These are phyloP conservation scores for Trogon melanurus DNA, from an alignment of 2,113 vertebrate species.

Conservation along the genomic window DNA sequence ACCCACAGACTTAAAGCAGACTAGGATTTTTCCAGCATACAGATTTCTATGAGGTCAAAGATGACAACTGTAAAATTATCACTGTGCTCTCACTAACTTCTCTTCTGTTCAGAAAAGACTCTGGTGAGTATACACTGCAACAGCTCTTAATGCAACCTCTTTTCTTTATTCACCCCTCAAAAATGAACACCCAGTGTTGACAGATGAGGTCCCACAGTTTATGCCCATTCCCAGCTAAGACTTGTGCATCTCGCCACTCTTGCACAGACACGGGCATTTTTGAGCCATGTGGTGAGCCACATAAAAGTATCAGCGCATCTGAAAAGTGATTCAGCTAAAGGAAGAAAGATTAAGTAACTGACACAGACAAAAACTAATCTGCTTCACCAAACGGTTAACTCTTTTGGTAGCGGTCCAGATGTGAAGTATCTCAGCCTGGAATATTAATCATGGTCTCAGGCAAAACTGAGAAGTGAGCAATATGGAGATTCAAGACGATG, in stretches of 20 bases:
- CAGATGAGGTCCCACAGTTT: background rate
- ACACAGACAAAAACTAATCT: background rate
- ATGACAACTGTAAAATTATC: background rate
- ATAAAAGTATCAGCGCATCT: background rate
- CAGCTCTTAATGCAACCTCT: background rate
- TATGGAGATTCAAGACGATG: slow-evolving; percentile 5
- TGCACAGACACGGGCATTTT: background rate
- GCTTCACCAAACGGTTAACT: slow-evolving; percentile 15
- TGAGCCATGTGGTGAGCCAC: background rate
- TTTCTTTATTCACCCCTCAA: background rate
- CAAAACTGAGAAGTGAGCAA: slow-evolving; percentile 35
- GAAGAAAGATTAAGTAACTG: background rate
- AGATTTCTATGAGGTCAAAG: background rate
- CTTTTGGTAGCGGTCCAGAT: background rate
- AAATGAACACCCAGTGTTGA: background rate
- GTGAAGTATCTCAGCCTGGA: background rate
- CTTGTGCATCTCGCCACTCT: background rate
- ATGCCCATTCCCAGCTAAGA: background rate
- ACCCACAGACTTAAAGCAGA: background rate
- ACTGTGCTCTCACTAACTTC: background rate
- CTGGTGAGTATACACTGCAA: background rate
- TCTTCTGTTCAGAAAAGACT: background rate
- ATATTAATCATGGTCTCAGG: slow-evolving; percentile 14
- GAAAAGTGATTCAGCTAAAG: background rate
- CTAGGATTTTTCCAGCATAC: background rate